phyloP scores from a whole-genome alignment of 1,140 invertebrate genomes.

The Charaxes varanes region DNA sequence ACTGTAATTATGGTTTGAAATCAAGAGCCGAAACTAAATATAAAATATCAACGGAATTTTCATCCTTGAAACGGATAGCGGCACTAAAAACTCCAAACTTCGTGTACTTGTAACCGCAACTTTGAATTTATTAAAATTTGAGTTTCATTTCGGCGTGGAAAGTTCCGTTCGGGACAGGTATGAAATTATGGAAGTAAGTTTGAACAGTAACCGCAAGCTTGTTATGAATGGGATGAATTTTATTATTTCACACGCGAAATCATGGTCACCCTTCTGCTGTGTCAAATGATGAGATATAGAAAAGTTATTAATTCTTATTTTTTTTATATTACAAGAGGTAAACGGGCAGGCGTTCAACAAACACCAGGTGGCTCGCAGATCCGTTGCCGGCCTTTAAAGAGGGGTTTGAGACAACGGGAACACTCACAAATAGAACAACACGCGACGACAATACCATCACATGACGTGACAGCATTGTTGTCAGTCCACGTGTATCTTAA shows the following conservation, averaged over 20 bases:
- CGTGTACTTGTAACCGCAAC: conserved; percentile 13
- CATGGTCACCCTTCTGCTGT: conserved; percentile 19
- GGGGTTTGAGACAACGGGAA: too few species aligned
- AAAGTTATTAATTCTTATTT: too few species aligned
- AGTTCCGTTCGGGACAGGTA: conserved; percentile 16
- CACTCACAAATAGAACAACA: too few species aligned
- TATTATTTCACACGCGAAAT: conserved; percentile 11
- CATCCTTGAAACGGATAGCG: conserved; percentile 15
- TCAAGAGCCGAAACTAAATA: not conserved
- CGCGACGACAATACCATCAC: too few species aligned
- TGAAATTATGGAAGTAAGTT: conserved; percentile 20
- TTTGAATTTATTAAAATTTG: conserved; percentile 21
- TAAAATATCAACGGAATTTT: conserved; percentile 2
- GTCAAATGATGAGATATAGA: too few species aligned
- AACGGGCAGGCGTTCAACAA: too few species aligned
- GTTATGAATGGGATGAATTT: conserved; percentile 9
- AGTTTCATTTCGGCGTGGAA: conserved; percentile 17
- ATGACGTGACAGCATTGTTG: too few species aligned
- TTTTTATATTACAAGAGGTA: too few species aligned
- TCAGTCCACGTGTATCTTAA: too few species aligned
- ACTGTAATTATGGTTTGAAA: not conserved
- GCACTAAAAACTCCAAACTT: conserved; percentile 16
- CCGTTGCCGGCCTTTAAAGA: too few species aligned
- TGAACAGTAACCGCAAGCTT: conserved; percentile 4
- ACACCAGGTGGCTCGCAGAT: too few species aligned